These are phyloP conservation scores for Calidris pygmaea DNA, from an alignment of 2,113 vertebrate genomes.

Conservation along the genomic window DNA sequence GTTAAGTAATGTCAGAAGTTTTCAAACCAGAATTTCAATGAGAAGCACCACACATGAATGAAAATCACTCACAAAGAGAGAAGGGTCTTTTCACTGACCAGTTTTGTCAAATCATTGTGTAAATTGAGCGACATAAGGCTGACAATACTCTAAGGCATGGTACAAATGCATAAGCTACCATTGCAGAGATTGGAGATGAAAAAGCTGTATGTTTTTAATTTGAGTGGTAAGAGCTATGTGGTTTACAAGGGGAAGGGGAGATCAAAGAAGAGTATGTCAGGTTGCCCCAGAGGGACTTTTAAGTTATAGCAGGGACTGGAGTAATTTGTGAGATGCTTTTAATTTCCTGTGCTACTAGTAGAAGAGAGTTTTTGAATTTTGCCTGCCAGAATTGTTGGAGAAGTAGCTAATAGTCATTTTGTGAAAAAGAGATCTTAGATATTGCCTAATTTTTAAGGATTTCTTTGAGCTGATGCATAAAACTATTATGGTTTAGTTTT, in stretches of 20 bases:
- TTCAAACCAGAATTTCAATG: neutral
- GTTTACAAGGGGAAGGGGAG: constrained; percentile 18
- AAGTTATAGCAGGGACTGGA: neutral
- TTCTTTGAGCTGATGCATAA: neutral
- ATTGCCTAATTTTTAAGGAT: neutral
- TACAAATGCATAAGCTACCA: neutral
- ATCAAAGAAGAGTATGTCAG: constrained; percentile 33
- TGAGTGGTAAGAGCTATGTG: neutral
- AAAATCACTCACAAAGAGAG: neutral
- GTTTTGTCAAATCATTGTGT: neutral
- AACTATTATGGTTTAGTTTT: neutral
- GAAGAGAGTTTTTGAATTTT: neutral
- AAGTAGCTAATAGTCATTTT: neutral
- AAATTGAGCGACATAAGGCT: neutral
- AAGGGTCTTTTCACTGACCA: neutral
- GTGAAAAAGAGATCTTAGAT: neutral
- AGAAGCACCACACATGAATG: neutral
- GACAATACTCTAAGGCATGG: neutral
- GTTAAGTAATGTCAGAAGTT: neutral
- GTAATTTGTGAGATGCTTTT: constrained; percentile 38
- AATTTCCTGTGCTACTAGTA: constrained; percentile 39
- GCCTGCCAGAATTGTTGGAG: neutral
- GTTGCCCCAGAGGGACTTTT: neutral
- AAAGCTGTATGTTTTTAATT: constrained; percentile 30
- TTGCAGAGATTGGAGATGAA: neutral